A percentile compares a stretch with the other conserved stretches of the same genome.
phyloP scores from a whole-genome alignment of 2,113 vertebrate species.

The Synchiropus splendidus region DNA sequence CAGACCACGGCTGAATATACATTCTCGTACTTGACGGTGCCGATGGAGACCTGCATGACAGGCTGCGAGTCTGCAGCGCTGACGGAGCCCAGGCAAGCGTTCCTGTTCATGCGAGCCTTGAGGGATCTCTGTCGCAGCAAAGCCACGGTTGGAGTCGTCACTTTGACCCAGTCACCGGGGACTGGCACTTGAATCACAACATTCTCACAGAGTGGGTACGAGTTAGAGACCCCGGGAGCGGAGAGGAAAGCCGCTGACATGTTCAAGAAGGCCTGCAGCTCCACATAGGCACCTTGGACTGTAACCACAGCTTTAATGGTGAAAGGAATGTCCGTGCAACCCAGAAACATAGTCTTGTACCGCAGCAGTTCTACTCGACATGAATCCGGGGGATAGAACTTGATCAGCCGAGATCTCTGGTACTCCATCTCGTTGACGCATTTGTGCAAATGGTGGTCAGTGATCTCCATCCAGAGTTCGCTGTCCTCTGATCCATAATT shows the following conservation, averaged over 20 bases:
- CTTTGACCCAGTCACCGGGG: conserved; percentile 85
- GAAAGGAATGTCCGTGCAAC: conserved; percentile 76
- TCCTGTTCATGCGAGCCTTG: conserved; percentile 90
- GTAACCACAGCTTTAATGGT: conserved; percentile 79
- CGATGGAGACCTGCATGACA: conserved; percentile 82
- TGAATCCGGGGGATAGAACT: conserved; percentile 78
- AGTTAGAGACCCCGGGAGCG: conserved; percentile 23
- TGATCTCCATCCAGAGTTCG: conserved; percentile 77
- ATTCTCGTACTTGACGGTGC: conserved; percentile 90
- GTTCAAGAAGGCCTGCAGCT: conserved; percentile 88
- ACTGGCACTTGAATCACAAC: conserved; percentile 81
- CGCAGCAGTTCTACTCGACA: conserved; percentile 88
- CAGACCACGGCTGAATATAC: conserved; percentile 88
- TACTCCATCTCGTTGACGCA: conserved; percentile 80
- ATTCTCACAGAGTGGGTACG: conserved; percentile 75
- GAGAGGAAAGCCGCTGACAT: conserved; percentile 61
- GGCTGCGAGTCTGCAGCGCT: conserved; percentile 74
- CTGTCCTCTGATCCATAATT: conserved; percentile 72
- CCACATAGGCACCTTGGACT: conserved; percentile 86
- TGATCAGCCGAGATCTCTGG: conserved; percentile 71
- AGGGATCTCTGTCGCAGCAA: conserved; percentile 87
- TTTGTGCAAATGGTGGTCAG: conserved; percentile 75
- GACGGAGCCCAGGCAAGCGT: conserved; percentile 77
- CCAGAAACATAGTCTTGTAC: conserved; percentile 68
- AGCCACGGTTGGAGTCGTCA: conserved; percentile 81